These are phyloP conservation scores for Epinotia demarniana DNA, from an alignment of 2,888 invertebrate species.

Conservation along the genomic window DNA sequence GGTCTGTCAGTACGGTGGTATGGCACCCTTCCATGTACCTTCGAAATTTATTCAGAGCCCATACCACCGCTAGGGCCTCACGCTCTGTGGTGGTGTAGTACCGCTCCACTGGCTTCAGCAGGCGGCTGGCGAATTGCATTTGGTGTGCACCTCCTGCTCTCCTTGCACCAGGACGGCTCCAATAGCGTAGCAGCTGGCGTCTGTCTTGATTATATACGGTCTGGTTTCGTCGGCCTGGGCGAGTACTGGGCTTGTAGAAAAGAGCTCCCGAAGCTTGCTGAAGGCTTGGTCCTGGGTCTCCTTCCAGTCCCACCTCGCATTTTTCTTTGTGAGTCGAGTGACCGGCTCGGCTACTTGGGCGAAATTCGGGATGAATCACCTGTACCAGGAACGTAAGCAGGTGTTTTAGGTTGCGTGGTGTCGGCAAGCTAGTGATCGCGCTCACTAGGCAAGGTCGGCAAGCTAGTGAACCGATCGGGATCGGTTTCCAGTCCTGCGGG, in stretches of 20 bases:
- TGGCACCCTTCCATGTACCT: conserved; percentile 64
- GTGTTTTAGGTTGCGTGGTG: not conserved
- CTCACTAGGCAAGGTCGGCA: too few relatives aligned
- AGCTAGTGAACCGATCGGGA: too few relatives aligned
- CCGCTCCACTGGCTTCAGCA: conserved; percentile 54
- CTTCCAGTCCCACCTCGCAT: too few relatives aligned
- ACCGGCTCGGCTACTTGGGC: too few relatives aligned
- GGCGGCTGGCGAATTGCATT: conserved; percentile 48
- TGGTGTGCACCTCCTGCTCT: not conserved
- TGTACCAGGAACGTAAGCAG: not conserved
- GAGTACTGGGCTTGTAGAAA: too few relatives aligned
- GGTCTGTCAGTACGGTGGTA: conserved; percentile 61
- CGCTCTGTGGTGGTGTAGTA: conserved; percentile 68
- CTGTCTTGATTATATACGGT: too few relatives aligned
- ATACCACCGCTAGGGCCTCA: conserved; percentile 52
- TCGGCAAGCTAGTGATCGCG: not conserved
- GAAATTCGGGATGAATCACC: too few relatives aligned
- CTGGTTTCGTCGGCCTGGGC: too few relatives aligned
- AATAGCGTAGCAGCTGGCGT: not conserved
- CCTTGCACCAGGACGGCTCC: not conserved
- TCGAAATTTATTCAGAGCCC: conserved; percentile 30
- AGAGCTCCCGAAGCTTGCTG: too few relatives aligned
- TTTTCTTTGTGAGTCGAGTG: too few relatives aligned
- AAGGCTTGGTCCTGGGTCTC: too few relatives aligned
- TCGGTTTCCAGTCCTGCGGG: not conserved